A percentile compares a stretch with the other conserved stretches of the same genome.
These are phyloP conservation scores for Diadema setosum DNA, from an alignment of 35 echinoderm and acorn worm species.

Conservation along the genomic window DNA sequence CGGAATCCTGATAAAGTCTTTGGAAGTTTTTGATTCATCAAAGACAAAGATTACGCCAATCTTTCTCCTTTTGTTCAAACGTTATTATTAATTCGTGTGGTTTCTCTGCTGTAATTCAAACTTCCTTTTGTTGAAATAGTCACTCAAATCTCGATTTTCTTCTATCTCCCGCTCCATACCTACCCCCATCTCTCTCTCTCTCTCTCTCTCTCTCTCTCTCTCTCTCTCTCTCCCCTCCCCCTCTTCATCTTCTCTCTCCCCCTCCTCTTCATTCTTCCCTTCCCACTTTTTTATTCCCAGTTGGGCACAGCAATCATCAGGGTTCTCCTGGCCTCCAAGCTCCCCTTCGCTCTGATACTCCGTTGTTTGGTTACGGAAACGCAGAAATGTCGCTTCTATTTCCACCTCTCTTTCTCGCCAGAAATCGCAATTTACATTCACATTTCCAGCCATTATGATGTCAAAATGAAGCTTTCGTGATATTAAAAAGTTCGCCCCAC, in stretches of 20 bases:
- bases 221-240: not conserved
- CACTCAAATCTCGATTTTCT: not conserved
- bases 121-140: not conserved
- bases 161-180: not conserved
- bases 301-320: not conserved
- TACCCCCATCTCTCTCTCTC: not conserved
- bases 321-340: not conserved
- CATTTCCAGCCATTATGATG: not conserved
- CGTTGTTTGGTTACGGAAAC: slow-evolving; percentile 8
- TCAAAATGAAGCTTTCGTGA: not conserved
- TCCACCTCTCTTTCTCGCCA: not conserved
- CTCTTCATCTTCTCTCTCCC: not conserved
- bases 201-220: not conserved
- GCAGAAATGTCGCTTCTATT: slow-evolving; percentile 6
- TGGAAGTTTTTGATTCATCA: too few relatives aligned
- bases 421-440: not conserved
- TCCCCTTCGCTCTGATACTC: not conserved
- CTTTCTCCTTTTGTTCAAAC: not conserved
- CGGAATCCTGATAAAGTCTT: too few relatives aligned
- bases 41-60: too few relatives aligned
- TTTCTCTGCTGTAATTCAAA: not conserved
- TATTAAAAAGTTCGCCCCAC: not conserved
- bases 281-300: not conserved
- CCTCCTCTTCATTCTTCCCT: not conserved
- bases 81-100: not conserved